Evolutionary conservation across 2,797 vertebrate species (phyloP).

Genomic region (Cottoperca gobio): DNA sequence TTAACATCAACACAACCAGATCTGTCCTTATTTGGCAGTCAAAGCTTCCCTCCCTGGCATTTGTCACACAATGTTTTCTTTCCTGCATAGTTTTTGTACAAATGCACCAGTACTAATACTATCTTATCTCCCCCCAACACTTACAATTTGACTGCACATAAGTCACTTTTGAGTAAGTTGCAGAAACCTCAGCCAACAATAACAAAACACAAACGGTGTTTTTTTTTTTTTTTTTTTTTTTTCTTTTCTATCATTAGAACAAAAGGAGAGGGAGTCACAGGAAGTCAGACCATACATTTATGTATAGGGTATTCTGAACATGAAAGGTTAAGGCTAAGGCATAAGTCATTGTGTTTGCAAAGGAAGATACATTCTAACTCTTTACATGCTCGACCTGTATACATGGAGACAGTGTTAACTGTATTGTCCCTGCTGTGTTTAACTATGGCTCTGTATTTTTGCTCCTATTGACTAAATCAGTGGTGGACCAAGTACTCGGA

Average conservation of each 20-base stretch:
- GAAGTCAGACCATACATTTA: neutral
- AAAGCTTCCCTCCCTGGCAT: constrained; percentile 27
- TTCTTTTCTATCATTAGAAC: neutral
- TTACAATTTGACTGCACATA: neutral
- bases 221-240: neutral
- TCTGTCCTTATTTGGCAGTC: constrained; percentile 50
- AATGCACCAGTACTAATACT: neutral
- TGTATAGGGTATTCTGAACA: neutral
- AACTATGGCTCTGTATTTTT: neutral
- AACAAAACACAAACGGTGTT: neutral
- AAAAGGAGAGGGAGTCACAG: neutral
- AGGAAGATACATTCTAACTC: neutral
- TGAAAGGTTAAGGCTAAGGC: neutral
- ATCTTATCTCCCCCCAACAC: constrained; percentile 2
- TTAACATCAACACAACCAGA: constrained; percentile 11
- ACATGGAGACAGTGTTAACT: neutral
- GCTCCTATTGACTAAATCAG: too few relatives aligned
- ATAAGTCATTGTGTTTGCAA: neutral
- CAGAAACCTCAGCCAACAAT: neutral
- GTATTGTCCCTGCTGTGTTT: neutral
- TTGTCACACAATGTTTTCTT: constrained; percentile 10
- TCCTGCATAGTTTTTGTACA: neutral
- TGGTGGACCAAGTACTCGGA: too few relatives aligned
- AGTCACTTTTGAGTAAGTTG: constrained; percentile 2
- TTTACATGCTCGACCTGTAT: neutral